phyloP scores from a whole-genome alignment of 2,797 vertebrate genomes.

The Tokudaia tokunoshimensis region DNA sequence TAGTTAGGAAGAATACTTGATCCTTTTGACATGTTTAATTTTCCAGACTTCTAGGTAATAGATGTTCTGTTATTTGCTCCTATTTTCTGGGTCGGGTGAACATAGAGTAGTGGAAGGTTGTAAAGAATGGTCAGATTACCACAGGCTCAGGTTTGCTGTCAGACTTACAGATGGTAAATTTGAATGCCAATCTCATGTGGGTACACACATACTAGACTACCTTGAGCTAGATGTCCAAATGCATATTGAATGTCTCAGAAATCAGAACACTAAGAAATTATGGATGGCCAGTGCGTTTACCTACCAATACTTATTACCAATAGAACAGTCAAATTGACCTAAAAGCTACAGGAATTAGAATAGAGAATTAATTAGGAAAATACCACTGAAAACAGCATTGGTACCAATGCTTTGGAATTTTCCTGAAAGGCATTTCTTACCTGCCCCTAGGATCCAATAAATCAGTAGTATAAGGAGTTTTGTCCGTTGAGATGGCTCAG shows the following conservation, averaged over 20 bases:
- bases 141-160: not conserved
- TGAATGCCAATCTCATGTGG: not conserved
- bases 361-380: not conserved
- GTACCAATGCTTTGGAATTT: not conserved
- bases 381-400: not conserved
- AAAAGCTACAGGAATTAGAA: slow-evolving; percentile 12
- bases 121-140: not conserved
- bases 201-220: not conserved
- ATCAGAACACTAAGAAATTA: not conserved
- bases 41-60: not conserved
- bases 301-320: not conserved
- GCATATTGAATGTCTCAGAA: not conserved
- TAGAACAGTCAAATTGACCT: not conserved
- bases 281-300: not conserved
- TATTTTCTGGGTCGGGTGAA: not conserved
- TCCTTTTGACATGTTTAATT: not conserved
- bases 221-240: not conserved
- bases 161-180: not conserved
- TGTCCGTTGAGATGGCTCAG: not conserved
- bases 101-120: not conserved
- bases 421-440: not conserved
- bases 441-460: not conserved
- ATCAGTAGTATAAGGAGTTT: not conserved
- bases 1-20: not conserved
- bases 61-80: not conserved